Base-by-base conservation (phyloP, 2,797 vertebrate genomes). In the Streptopelia turtur region DNA sequence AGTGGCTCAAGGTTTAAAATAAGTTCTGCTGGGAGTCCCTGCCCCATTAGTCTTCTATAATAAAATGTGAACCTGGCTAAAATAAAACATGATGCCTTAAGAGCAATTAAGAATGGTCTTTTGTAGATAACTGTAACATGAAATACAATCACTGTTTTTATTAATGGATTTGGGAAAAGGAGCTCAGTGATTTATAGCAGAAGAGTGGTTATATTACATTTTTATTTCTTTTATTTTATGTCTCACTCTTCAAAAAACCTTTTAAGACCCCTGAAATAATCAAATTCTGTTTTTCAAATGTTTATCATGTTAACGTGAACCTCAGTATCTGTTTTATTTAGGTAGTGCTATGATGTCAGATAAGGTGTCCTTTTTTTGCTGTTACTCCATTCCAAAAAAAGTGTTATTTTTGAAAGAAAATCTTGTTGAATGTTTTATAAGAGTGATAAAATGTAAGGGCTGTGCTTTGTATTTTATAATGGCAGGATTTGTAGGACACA, bases 91-190 rank as follows among this genome's bases (percentile, higher is more conserved):
- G 94, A 96, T 96, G 95, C 97, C 94, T 65, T 93, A 84, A 95
- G 87, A 95, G 96, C 97, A 97, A 97, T 98, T 98, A 97, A 97
- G 96, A 95, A 83, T 95, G 71, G 95, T 96, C 94, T 95, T 97
- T 97, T 96, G 95, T 97, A 97, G 96, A 98, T 97, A 98, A 95
- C 96, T 89, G 83, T 77, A 96, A 96, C 94, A 94, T 97, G 97
- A 98, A 98, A 97, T 97, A 96, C 86, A 79, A 77, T 96, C 87
- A 88, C 93, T 96, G 89, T 84, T 97, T 96, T 97, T 97, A 97
- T 97, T 97, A 97, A 97, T 97, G 98, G 96, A 78, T 97, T 97
- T 96, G 75, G 83, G 88, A 83, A 82, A 97, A 97, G 83, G 81
- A 95, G 59, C 81, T 92, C 27, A 45, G 87, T 95, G 93, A 97